These are phyloP conservation scores for Entosphenus tridentatus DNA, from an alignment of 2,113 vertebrate genomes.

Conservation along the genomic window DNA sequence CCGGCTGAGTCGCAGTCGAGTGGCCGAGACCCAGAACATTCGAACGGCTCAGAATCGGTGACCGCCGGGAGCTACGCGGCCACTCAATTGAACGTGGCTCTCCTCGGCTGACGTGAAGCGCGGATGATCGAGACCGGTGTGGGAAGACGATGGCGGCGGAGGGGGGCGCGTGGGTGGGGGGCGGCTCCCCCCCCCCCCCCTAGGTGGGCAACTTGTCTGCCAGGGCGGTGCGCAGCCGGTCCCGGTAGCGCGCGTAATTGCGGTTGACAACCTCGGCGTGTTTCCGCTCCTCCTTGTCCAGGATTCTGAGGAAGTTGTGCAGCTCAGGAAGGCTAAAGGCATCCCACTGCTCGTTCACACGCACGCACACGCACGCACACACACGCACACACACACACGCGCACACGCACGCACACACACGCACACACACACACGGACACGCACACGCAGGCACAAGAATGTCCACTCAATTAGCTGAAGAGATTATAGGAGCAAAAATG, in stretches of 20 bases:
- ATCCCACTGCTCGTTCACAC: constrained; percentile 42
- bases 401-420: not conserved
- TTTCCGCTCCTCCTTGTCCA: constrained; percentile 48
- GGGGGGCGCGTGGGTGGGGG: too few species aligned
- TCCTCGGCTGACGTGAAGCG: too few species aligned
- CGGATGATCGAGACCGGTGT: too few species aligned
- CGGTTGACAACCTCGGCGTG: not conserved
- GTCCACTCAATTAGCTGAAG: not conserved
- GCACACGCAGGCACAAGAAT: not conserved
- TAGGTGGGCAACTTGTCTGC: not conserved
- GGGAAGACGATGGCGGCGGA: too few species aligned
- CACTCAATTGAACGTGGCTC: too few species aligned
- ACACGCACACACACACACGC: not conserved
- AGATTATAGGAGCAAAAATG: too few species aligned
- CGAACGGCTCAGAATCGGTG: too few species aligned
- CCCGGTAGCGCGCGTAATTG: not conserved
- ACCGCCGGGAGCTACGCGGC: too few species aligned
- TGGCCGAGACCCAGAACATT: too few species aligned
- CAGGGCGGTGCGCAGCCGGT: not conserved
- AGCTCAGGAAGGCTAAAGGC: constrained; percentile 85
- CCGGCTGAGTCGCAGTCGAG: too few species aligned
- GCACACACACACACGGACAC: not conserved
- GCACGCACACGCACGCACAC: not conserved
- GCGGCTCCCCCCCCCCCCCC: too few species aligned
- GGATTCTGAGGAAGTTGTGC: constrained; percentile 76